phyloP scores from a whole-genome alignment of 1,140 invertebrate genomes.

The Drosophila fuyamai region DNA sequence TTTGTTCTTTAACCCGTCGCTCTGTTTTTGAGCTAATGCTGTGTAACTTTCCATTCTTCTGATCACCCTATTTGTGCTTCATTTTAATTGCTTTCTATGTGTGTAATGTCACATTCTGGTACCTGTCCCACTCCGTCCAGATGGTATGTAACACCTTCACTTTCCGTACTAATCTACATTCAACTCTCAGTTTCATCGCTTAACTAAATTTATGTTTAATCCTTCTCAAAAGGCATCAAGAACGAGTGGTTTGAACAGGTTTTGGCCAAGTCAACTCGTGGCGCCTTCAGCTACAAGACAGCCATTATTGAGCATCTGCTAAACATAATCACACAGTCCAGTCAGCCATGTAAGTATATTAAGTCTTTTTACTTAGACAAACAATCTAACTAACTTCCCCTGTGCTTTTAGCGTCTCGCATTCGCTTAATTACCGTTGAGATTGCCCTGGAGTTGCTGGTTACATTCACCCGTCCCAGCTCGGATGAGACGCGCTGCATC shows the following conservation, averaged over 20 bases:
- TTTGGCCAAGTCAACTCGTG: conserved; percentile 84
- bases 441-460: conserved; percentile 92
- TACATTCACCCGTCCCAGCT: conserved; percentile 86
- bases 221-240: conserved; percentile 88
- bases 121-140: conserved; percentile 48
- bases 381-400: too few relatives aligned
- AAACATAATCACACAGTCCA: conserved; percentile 91
- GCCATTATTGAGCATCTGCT: conserved; percentile 92
- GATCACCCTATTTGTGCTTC: conserved; percentile 51
- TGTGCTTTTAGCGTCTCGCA: conserved; percentile 87
- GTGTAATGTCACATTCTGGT: conserved; percentile 48
- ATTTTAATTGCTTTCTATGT: conserved; percentile 63
- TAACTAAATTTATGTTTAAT: background rate
- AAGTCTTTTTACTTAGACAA: too few relatives aligned
- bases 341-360: conserved; percentile 90
- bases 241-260: conserved; percentile 90
- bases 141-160: conserved; percentile 72
- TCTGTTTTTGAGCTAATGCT: conserved; percentile 25
- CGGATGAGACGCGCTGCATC: conserved; percentile 85
- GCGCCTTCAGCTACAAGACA: conserved; percentile 88
- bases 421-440: conserved; percentile 96
- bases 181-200: too few relatives aligned
- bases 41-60: conserved; percentile 47
- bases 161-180: conserved; percentile 44
- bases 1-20: conserved; percentile 1